phyloP scores from a whole-genome alignment of 2,888 invertebrate genomes.

The Diloba caeruleocephala region DNA sequence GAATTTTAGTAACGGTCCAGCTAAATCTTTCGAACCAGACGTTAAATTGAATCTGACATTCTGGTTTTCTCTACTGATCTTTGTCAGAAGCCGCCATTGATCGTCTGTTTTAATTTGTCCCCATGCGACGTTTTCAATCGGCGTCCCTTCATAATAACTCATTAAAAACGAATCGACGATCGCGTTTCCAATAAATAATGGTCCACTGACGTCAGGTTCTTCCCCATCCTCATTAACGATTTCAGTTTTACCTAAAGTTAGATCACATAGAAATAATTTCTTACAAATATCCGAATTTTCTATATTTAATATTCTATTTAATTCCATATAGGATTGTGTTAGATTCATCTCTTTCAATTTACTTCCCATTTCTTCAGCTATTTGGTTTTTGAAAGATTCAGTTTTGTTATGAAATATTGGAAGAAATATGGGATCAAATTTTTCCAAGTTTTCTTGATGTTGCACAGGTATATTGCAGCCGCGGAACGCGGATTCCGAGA shows the following conservation, averaged over 20 bases:
- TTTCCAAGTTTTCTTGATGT: conserved; percentile 57
- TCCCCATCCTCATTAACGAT: conserved; percentile 61
- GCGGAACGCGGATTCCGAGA: conserved; percentile 68
- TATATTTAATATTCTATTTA: conserved; percentile 70
- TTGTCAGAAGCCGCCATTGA: conserved; percentile 66
- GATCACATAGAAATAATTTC: conserved; percentile 64
- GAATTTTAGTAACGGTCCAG: conserved; percentile 65
- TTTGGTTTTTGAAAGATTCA: conserved; percentile 52
- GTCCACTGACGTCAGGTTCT: conserved; percentile 71
- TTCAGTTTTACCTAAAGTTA: conserved; percentile 55
- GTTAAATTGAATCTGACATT: conserved; percentile 71
- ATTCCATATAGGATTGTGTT: conserved; percentile 56
- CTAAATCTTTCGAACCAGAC: conserved; percentile 62
- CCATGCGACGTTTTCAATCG: conserved; percentile 72
- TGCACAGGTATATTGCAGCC: conserved; percentile 66
- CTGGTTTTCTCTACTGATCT: conserved; percentile 66
- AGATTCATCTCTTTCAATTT: conserved; percentile 63
- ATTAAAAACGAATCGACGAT: conserved; percentile 76
- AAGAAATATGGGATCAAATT: conserved; percentile 72
- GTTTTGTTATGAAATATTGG: conserved; percentile 65
- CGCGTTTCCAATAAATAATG: conserved; percentile 63
- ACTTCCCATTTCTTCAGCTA: conserved; percentile 64
- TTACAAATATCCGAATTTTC: conserved; percentile 68
- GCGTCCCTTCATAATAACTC: conserved; percentile 76
- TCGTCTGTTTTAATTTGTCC: conserved; percentile 64